Evolutionary conservation across 1,140 invertebrate genomes (phyloP).

Genomic region (Diorhabda elongata): DNA sequence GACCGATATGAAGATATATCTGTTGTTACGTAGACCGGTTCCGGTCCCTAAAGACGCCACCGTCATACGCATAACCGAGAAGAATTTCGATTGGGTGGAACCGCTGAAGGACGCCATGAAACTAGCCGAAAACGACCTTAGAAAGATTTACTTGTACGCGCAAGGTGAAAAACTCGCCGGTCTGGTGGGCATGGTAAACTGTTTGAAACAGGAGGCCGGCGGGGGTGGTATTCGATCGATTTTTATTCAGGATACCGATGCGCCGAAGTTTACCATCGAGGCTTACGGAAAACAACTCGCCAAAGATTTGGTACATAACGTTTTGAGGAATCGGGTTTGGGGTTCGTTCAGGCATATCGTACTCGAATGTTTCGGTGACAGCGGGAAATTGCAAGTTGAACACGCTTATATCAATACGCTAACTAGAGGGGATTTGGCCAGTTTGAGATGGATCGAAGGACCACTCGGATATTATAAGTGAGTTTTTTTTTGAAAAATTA

Average conservation of each 20-base stretch:
- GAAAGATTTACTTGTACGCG: slow-evolving; percentile 68
- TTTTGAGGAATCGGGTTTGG: slow-evolving; percentile 74
- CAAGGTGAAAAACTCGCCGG: slow-evolving; percentile 67
- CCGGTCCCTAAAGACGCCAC: slow-evolving; percentile 47
- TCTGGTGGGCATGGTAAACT: slow-evolving; percentile 83
- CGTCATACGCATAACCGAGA: slow-evolving; percentile 61
- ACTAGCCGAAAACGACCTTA: slow-evolving; percentile 53
- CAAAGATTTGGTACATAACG: slow-evolving; percentile 80
- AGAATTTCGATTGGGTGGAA: slow-evolving; percentile 77
- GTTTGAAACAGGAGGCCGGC: slow-evolving; percentile 79
- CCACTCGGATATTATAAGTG: slow-evolving; percentile 60
- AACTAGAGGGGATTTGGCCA: slow-evolving; percentile 85
- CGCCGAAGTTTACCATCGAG: slow-evolving; percentile 59
- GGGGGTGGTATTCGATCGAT: slow-evolving; percentile 64
- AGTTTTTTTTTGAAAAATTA: neutral
- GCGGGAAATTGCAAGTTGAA: slow-evolving; percentile 57
- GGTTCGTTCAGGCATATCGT: slow-evolving; percentile 78
- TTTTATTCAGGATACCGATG: slow-evolving; percentile 63
- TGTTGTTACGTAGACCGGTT: slow-evolving; percentile 56
- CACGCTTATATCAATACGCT: slow-evolving; percentile 92
- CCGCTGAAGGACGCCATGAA: slow-evolving; percentile 67
- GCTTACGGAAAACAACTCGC: slow-evolving; percentile 62
- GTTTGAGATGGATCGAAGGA: slow-evolving; percentile 90
- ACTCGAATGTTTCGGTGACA: slow-evolving; percentile 57
- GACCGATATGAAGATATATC: slow-evolving; percentile 55